phyloP scores from a whole-genome alignment of 2,797 vertebrate genomes.

The Anguilla pacifica region DNA sequence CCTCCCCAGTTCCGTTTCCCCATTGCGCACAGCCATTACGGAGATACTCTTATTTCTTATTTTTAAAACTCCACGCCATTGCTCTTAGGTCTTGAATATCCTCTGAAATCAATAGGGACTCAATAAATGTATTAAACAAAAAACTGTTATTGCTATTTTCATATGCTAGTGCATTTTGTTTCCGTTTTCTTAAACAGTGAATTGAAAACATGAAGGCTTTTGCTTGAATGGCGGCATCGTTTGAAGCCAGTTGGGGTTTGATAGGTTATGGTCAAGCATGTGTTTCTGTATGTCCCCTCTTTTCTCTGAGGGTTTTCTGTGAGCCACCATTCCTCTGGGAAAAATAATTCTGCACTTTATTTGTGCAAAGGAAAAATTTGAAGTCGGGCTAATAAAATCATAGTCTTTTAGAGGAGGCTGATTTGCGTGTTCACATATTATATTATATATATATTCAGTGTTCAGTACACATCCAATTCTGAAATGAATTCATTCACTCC shows the following conservation, averaged over 20 bases:
- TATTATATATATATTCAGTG: not conserved
- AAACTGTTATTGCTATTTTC: not conserved
- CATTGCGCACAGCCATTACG: not conserved
- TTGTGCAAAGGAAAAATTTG: not conserved
- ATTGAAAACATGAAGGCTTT: not conserved
- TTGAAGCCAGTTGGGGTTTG: not conserved
- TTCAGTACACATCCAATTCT: not conserved
- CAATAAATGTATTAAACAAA: constrained; percentile 4
- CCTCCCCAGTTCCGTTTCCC: not conserved
- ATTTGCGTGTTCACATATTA: not conserved
- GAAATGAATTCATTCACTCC: not conserved
- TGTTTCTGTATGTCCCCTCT: not conserved
- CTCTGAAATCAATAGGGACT: not conserved
- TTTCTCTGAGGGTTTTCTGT: not conserved
- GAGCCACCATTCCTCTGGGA: not conserved
- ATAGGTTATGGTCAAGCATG: not conserved
- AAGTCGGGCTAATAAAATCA: not conserved
- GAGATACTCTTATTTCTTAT: not conserved
- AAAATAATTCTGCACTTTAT: not conserved
- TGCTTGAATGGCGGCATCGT: not conserved
- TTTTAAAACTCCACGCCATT: not conserved
- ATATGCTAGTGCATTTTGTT: not conserved
- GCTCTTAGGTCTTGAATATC: not conserved
- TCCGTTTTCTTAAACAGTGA: not conserved
- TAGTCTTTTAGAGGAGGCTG: not conserved